Evolutionary conservation across 2,113 vertebrate genomes (phyloP).

Genomic region (Pachypanchax playfairii): DNA sequence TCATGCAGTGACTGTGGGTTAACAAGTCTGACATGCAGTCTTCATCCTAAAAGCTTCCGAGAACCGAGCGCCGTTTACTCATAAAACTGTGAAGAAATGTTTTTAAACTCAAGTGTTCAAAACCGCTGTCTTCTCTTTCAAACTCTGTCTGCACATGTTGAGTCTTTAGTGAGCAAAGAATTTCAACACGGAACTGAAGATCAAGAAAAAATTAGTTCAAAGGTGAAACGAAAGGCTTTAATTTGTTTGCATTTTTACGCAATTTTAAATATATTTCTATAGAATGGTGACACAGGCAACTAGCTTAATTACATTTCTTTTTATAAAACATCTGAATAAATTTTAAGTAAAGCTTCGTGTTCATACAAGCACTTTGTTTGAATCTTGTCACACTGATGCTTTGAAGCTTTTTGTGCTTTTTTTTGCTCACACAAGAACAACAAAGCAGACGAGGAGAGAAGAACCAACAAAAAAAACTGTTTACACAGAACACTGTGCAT

Average conservation of each 20-base stretch:
- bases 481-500: constrained; percentile 43
- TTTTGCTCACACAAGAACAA: constrained; percentile 46
- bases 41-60: constrained; percentile 26
- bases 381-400: constrained; percentile 32
- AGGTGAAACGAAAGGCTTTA: neutral
- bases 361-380: constrained; percentile 8
- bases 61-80: neutral
- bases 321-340: neutral
- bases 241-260: no score
- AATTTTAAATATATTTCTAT: no score
- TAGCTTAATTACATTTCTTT: neutral
- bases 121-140: no score
- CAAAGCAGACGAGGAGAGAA: constrained; percentile 50
- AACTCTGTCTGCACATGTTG: no score
- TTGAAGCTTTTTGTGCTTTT: constrained; percentile 3
- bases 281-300: no score
- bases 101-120: neutral
- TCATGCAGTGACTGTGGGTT: constrained; percentile 67
- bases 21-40: constrained; percentile 70
- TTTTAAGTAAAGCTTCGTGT: neutral
- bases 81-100: constrained; percentile 1
- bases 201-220: neutral
- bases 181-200: neutral
- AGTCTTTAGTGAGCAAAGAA: neutral
- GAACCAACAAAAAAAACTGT: constrained; percentile 26